A percentile compares a stretch with the other conserved stretches of the same genome.
Evolutionary conservation across 2,888 invertebrate genomes (phyloP).

Genomic region (Apotomis capreana): DNA sequence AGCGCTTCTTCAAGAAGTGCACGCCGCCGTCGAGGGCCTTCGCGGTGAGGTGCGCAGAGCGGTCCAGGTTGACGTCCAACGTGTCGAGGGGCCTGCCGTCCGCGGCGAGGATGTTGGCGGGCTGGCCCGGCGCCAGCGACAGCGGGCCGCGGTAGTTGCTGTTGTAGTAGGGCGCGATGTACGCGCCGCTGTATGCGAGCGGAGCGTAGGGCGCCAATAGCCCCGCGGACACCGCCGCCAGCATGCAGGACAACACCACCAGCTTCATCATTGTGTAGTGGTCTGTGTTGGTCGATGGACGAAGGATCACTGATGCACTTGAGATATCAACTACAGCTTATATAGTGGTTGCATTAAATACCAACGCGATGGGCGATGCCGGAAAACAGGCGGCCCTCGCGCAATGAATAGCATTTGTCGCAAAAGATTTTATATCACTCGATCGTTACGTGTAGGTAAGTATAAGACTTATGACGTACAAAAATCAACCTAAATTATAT

Average conservation of each 20-base stretch:
- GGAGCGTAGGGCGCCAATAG: slow-evolving; percentile 53
- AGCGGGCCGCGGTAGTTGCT: slow-evolving; percentile 61
- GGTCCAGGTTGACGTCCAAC: slow-evolving; percentile 72
- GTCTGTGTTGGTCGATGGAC: slow-evolving; percentile 70
- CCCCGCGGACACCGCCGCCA: slow-evolving; percentile 81
- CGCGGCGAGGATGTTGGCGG: slow-evolving; percentile 71
- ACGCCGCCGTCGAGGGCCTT: slow-evolving; percentile 56
- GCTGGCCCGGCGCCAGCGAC: slow-evolving; percentile 75
- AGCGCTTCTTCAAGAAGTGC: slow-evolving; percentile 67
- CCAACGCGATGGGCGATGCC: slow-evolving; percentile 64
- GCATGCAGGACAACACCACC: slow-evolving; percentile 84
- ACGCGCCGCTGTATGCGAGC: slow-evolving; percentile 54
- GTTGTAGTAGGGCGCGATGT: slow-evolving; percentile 57
- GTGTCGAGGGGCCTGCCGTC: slow-evolving; percentile 77
- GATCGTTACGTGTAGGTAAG: neutral
- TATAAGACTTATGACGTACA: neutral
- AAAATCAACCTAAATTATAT: neutral
- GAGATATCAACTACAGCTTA: slow-evolving; percentile 61
- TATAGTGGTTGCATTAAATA: slow-evolving; percentile 59
- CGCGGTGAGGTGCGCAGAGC: slow-evolving; percentile 51
- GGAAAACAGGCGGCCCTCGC: slow-evolving; percentile 63
- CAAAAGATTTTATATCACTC: slow-evolving; percentile 24
- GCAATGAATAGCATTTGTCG: slow-evolving; percentile 61
- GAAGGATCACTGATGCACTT: slow-evolving; percentile 67
- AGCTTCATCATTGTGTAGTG: slow-evolving; percentile 77